phyloP scores from a whole-genome alignment of 2,888 invertebrate species.

The Standfussiana lucernea region DNA sequence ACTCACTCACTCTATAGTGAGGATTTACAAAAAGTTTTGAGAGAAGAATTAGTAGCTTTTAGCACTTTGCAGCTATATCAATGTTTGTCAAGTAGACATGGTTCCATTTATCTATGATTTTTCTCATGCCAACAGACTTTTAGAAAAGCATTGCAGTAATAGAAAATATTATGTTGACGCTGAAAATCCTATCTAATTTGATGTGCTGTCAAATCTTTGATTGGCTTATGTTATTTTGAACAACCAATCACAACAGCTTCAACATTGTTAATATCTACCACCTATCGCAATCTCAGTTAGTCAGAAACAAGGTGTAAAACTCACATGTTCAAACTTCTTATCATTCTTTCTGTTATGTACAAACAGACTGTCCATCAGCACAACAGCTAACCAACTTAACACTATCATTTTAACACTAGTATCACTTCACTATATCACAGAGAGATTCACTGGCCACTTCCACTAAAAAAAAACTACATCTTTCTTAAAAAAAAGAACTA shows the following conservation, averaged over 20 bases:
- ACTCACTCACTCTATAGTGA: too few relatives aligned
- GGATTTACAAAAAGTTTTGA: too few relatives aligned
- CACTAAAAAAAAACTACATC: conserved; percentile 24
- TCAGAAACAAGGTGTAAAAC: conserved; percentile 51
- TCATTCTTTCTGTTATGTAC: conserved; percentile 69
- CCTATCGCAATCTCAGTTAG: too few relatives aligned
- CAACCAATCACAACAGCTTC: background rate
- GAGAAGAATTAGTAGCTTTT: background rate
- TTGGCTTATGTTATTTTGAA: background rate
- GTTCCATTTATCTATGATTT: background rate
- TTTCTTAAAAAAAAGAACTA: background rate
- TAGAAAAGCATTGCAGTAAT: background rate
- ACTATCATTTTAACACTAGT: conserved; percentile 84
- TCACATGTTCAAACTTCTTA: conserved; percentile 73
- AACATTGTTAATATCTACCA: too few relatives aligned
- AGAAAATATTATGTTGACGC: background rate
- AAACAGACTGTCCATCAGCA: conserved; percentile 63
- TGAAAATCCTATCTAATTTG: background rate
- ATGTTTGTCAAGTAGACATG: background rate
- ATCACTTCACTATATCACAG: conserved; percentile 84
- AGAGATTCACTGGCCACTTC: conserved; percentile 62
- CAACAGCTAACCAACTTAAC: conserved; percentile 80
- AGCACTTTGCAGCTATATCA: background rate
- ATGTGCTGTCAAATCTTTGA: background rate
- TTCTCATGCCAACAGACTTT: background rate